Evolutionary conservation across 2,113 vertebrate genomes (phyloP).

Genomic region (Peromyscus polionotus): DNA sequence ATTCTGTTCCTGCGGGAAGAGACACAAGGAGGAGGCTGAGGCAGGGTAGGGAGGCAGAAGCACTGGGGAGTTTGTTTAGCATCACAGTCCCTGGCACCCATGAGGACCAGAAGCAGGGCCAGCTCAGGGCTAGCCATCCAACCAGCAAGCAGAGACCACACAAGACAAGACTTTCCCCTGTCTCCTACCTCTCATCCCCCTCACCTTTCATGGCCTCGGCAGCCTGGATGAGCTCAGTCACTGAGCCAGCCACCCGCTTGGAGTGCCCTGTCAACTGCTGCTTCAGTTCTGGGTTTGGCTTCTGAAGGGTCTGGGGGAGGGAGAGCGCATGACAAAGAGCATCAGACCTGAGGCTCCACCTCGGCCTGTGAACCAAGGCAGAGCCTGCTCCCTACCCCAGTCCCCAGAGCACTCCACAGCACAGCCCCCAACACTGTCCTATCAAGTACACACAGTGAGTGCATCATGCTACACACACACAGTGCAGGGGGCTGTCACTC

Average conservation of each 20-base stretch:
- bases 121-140: not conserved
- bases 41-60: not conserved
- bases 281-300: constrained; percentile 95
- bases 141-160: not conserved
- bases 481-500: constrained; percentile 60
- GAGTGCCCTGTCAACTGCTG: constrained; percentile 95
- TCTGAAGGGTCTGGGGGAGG: constrained; percentile 93
- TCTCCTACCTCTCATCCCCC: not conserved
- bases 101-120: not conserved
- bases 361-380: not conserved
- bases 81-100: not conserved
- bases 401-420: not conserved
- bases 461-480: not conserved
- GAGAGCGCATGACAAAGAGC: not conserved
- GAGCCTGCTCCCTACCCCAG: rapidly evolving
- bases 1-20: constrained; percentile 90
- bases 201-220: constrained; percentile 99
- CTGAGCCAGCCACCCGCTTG: constrained; percentile 96
- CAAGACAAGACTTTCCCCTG: not conserved
- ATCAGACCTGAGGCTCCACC: not conserved
- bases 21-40: not conserved
- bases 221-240: constrained; percentile 98
- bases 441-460: not conserved
- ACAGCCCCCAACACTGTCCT: not conserved
- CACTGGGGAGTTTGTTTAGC: not conserved